A percentile compares a stretch with the other conserved stretches of the same genome.
phyloP scores from a whole-genome alignment of 2,113 vertebrate genomes.

The Arizona elegans region DNA sequence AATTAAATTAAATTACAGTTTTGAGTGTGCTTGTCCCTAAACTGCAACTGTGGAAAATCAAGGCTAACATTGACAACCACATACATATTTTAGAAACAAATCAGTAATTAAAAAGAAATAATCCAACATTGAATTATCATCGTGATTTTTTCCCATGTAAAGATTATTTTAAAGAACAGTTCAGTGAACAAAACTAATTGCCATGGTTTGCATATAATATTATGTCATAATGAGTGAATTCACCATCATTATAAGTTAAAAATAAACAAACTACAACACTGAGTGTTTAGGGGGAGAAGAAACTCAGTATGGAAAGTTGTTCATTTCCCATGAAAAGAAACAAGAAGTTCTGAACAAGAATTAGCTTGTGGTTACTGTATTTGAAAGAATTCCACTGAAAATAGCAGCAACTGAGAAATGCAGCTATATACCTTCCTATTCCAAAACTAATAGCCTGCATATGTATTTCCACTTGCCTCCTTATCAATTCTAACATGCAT shows the following conservation, averaged over 20 bases:
- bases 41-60: not conserved
- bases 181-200: not conserved
- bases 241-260: not conserved
- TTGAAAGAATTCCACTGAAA: slow-evolving; percentile 18
- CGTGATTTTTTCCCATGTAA: not conserved
- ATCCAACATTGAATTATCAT: not conserved
- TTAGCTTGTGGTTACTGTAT: not conserved
- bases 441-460: not conserved
- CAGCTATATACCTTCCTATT: not conserved
- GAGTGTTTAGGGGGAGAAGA: fast-evolving
- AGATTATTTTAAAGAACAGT: not conserved
- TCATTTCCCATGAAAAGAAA: not conserved
- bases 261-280: not conserved
- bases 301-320: slow-evolving; percentile 2
- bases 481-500: slow-evolving; percentile 8
- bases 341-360: not conserved
- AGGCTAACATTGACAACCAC: not conserved
- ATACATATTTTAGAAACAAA: not conserved
- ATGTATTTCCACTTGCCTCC: not conserved
- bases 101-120: not conserved
- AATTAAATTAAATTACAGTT: not conserved
- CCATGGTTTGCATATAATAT: not conserved
- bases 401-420: not conserved
- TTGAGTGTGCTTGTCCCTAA: not conserved
- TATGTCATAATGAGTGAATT: not conserved